phyloP scores from a whole-genome alignment of 2,888 invertebrate genomes.

The Rugalucina vietnamica region DNA sequence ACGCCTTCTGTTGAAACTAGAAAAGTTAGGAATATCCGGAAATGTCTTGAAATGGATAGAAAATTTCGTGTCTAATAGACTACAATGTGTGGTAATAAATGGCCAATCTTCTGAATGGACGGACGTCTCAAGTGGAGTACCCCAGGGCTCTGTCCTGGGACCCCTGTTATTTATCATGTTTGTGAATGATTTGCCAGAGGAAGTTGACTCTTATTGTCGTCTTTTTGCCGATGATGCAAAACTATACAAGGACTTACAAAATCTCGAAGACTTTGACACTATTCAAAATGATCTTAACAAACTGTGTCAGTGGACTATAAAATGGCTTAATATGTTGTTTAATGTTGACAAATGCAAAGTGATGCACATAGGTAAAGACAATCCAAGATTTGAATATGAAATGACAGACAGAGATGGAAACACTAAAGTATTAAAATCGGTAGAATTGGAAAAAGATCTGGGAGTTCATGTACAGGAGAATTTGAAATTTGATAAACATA shows the following conservation, averaged over 20 bases:
- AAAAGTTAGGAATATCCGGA: background rate
- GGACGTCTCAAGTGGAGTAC: slow-evolving; percentile 10
- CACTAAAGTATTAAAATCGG: background rate
- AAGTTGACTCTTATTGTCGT: background rate
- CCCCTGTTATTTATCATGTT: slow-evolving; percentile 14
- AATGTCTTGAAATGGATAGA: slow-evolving; percentile 20
- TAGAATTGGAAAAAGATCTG: slow-evolving; percentile 9
- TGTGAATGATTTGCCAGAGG: slow-evolving; percentile 7
- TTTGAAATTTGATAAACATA: slow-evolving; percentile 22
- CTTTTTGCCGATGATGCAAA: slow-evolving; percentile 17
- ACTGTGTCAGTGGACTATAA: slow-evolving; percentile 23
- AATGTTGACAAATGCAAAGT: too few species aligned
- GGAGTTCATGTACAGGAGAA: slow-evolving; percentile 26
- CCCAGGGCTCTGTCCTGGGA: slow-evolving; percentile 22
- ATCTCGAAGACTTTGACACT: background rate
- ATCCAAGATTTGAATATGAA: too few species aligned
- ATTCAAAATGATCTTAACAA: slow-evolving; percentile 18
- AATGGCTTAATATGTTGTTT: slow-evolving; percentile 21
- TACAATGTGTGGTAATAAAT: background rate
- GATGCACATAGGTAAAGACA: too few species aligned
- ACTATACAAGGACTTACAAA: background rate
- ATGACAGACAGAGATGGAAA: too few species aligned
- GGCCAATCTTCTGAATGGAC: slow-evolving; percentile 20
- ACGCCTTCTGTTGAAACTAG: background rate
- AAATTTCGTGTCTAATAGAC: background rate